Percentiles rank a stretch among this genome's conserved stretches.
phyloP scores from a whole-genome alignment of 2,888 invertebrate genomes.

The Catocala sponsa region DNA sequence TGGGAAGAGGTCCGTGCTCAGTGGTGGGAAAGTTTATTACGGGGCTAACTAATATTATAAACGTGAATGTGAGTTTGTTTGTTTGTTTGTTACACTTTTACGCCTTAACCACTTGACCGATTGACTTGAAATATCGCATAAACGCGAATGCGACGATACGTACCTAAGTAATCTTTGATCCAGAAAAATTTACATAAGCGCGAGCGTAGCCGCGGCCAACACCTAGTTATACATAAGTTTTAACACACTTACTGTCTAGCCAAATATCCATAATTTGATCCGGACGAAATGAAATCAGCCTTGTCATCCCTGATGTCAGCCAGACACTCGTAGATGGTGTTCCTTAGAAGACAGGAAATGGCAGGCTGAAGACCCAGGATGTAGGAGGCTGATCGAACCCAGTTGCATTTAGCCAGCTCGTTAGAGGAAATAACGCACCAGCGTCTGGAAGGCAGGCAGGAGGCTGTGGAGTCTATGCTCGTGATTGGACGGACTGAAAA shows the following conservation, averaged over 20 bases:
- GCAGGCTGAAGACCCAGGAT: slow-evolving; percentile 88
- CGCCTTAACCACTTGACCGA: too few species aligned
- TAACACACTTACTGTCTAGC: slow-evolving; percentile 87
- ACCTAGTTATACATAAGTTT: neutral
- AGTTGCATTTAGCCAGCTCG: slow-evolving; percentile 89
- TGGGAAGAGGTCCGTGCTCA: too few species aligned
- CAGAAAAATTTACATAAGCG: too few species aligned
- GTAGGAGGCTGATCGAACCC: slow-evolving; percentile 87
- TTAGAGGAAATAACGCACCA: slow-evolving; percentile 89
- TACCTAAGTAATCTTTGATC: too few species aligned
- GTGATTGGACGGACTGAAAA: slow-evolving; percentile 70
- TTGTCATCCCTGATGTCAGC: slow-evolving; percentile 78
- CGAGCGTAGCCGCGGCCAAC: too few species aligned
- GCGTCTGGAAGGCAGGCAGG: slow-evolving; percentile 76
- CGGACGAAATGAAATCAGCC: slow-evolving; percentile 89
- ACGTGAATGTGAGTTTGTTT: too few species aligned
- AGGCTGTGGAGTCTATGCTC: slow-evolving; percentile 55
- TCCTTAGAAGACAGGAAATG: slow-evolving; percentile 83
- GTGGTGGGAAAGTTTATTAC: too few species aligned
- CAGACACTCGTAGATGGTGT: slow-evolving; percentile 85
- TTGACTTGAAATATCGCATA: too few species aligned
- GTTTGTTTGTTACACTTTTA: too few species aligned
- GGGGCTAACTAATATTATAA: too few species aligned
- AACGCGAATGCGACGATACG: too few species aligned
- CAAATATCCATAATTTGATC: slow-evolving; percentile 89